Conservation (phyloP, 1,140 invertebrate genomes). For the Nylanderia fulva region DNA sequence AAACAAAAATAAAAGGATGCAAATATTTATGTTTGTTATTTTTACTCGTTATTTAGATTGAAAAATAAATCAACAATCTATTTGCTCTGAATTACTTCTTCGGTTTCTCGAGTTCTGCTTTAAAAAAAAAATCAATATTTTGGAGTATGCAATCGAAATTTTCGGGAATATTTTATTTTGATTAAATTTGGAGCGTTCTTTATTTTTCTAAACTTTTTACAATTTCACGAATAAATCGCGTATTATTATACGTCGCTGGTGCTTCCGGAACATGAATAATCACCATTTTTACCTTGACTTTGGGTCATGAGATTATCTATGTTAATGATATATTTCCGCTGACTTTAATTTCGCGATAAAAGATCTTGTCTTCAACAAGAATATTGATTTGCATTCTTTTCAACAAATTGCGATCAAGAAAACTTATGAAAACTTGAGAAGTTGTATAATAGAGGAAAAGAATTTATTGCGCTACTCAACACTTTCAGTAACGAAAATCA, state of each 20-base stretch:
- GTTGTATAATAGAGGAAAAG: neutral
- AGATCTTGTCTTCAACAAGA: no score
- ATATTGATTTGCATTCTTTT: neutral
- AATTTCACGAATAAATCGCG: neutral
- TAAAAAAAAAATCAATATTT: neutral
- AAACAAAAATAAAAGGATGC: no score
- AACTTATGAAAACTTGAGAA: neutral
- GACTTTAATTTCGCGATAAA: neutral
- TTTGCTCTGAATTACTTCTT: no score
- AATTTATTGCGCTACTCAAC: neutral
- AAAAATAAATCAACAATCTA: no score
- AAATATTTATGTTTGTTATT: no score
- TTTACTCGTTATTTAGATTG: no score
- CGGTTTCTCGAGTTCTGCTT: no score
- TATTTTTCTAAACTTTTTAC: neutral
- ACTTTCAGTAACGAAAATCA: neutral
- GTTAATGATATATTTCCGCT: neutral
- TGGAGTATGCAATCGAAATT: neutral
- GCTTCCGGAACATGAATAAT: neutral
- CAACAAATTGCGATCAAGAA: neutral
- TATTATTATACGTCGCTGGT: neutral
- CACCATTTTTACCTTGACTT: conserved; percentile 20
- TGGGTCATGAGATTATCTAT: neutral
- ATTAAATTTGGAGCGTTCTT: neutral
- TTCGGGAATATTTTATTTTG: no score